Evolutionary conservation across 2,113 vertebrate species (phyloP), one percentile per base, ranked within the genome.

Genomic region (Caranx ignobilis): DNA sequence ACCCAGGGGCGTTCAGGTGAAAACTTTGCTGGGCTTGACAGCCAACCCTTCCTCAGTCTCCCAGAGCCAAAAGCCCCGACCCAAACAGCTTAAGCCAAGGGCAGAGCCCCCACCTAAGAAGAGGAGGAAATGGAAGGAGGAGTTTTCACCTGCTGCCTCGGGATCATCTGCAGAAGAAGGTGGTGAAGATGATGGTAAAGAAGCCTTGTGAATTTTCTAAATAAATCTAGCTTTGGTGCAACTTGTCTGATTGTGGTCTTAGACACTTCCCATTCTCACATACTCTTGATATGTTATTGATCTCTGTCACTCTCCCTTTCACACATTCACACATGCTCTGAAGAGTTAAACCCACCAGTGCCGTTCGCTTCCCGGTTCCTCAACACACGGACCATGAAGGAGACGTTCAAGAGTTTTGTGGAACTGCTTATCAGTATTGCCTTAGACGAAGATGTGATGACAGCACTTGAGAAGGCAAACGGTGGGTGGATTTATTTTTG

Each of bases 71-170:
- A 99, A 97, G 93, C 95, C 96, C 82, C 96, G 96, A 94, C 94
- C 95, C 84, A 99, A 97, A 92, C 97, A 96, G 93, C 82, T 92
- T 32, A 98, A 97, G 90, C 77, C 95, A 63, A 96, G 96, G 89
- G 97, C 97, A 80, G 98, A 99, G 91, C 97, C 98, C 26, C 98
- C 98, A 60, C 98, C 98, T 79, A 99, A 99, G 93, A 99, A 99
- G 92, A 96, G 98, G 89, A 97, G 95, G 93, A 99, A 97, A 79
- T 99, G 98, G 98, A 98, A 99, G 90, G 97, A 98, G 88, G 96
- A 96, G 76, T 97, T 97, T 82, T 96, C 96, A 2, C 93, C 96
- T 18, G 94, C 96, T 15, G 95, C 95, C 2, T 96, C 96, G 0
- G 96, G 95, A 71, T 97, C 97, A 75, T 97, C 96, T 77, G 95